Evolutionary conservation across 2,888 invertebrate species (phyloP).

Genomic region (Xylocampa areola): DNA sequence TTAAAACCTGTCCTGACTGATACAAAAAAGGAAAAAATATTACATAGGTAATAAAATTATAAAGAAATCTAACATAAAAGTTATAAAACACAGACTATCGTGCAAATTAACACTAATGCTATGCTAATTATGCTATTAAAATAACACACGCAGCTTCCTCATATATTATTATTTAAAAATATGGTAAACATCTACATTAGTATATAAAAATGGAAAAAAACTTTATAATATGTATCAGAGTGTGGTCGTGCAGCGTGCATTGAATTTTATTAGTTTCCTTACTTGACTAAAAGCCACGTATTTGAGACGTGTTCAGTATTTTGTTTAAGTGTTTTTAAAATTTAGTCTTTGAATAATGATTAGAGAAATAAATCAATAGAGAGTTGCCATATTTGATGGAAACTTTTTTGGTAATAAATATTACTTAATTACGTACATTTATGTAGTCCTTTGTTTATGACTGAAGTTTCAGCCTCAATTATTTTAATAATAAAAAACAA

Average conservation of each 20-base stretch:
- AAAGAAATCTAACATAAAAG: conserved; percentile 7
- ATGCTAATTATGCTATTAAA: conserved; percentile 46
- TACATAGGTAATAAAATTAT: conserved; percentile 7
- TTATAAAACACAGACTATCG: conserved; percentile 22
- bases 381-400: too few species aligned
- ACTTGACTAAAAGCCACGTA: conserved; percentile 25
- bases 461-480: too few species aligned
- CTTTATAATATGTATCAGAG: conserved; percentile 32
- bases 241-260: conserved; percentile 36
- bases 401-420: too few species aligned
- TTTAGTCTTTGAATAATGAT: neutral
- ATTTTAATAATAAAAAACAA: too few species aligned
- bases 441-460: too few species aligned
- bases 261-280: conserved; percentile 43
- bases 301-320: conserved; percentile 5
- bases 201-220: conserved; percentile 39
- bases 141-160: conserved; percentile 45
- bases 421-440: too few species aligned
- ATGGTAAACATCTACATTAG: conserved; percentile 43
- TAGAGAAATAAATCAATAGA: too few species aligned
- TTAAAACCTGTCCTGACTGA: too few species aligned
- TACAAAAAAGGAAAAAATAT: conserved; percentile 2
- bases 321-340: neutral
- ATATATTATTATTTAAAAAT: conserved; percentile 41
- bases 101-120: conserved; percentile 35